Evolutionary conservation across 2,113 vertebrate species (phyloP).

Genomic region (Pithys albifrons): DNA sequence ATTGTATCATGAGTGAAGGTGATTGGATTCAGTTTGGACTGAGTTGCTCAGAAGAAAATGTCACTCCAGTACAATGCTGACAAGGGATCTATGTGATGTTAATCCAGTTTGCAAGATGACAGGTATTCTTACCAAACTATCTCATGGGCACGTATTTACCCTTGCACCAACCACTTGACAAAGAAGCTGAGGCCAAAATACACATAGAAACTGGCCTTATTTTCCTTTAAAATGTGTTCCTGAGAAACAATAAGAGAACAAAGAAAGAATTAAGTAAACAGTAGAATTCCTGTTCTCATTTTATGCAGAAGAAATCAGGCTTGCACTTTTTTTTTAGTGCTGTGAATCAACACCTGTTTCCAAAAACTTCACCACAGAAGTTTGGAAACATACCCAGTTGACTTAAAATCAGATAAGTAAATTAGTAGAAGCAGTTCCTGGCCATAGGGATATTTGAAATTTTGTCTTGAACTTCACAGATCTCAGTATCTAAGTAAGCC

Average conservation of each 20-base stretch:
- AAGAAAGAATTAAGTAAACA: background rate
- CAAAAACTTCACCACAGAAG: background rate
- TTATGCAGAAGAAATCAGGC: background rate
- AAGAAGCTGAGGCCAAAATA: background rate
- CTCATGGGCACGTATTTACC: rapidly evolving
- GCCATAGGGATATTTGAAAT: background rate
- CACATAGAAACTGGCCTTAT: background rate
- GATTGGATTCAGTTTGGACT: background rate
- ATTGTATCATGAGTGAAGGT: background rate
- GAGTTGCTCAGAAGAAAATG: background rate
- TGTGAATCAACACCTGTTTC: background rate
- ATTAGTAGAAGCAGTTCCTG: background rate
- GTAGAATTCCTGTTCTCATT: background rate
- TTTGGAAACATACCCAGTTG: rapidly evolving
- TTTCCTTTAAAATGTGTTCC: background rate
- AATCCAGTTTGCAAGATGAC: background rate
- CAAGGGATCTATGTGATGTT: background rate
- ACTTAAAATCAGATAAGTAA: background rate
- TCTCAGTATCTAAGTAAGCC: background rate
- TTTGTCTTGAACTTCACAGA: background rate
- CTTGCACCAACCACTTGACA: background rate
- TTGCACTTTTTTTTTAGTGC: background rate
- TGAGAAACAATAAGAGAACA: background rate
- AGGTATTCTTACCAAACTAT: background rate
- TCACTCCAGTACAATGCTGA: background rate